Evolutionary conservation across 2,113 vertebrate species (phyloP), one percentile per base, ranked within the genome.

Genomic region (Verasper variegatus): DNA sequence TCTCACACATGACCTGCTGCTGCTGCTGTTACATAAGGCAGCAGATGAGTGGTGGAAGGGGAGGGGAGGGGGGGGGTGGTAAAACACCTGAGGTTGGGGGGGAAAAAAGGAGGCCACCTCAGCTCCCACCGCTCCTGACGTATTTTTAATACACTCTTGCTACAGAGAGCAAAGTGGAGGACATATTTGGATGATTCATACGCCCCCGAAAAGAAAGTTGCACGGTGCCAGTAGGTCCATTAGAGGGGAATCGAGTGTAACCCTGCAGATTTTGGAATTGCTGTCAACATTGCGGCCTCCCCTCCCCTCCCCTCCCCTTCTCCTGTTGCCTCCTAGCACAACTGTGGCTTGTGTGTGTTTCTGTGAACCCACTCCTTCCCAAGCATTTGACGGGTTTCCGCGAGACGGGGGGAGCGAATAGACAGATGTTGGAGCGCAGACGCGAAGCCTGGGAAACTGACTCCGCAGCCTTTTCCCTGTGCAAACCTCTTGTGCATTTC

Each of bases 11-110:
- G 88, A 88, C 83, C 87, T 63, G 71, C 58, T 70, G 77, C 67
- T 49, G 82, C 58, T 68, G 75, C 67, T 49, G 82, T 92, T 90
- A 86, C 89, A 78, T 86, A 94, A 94, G 78, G 71, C 54, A 45
- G 77, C 64, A 68, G 85, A 82, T 85, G 71, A 49, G 51, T 20
- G 55, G 20, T 54, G 40, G 37, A 2, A 31, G 45, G 42, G 66
- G 51, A 1, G 20, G 59, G 37, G 37, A 1, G 54, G 35, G 69
- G 51, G 49, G 7, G 40, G 40, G 15, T 4, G 47, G 18, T 18
- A 71, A 55, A 45, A 40, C 45, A 57, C 70, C 52, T 2, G 42
- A 65, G 58, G 42, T 31, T 55, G 7, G 11, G 60, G 49, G 35
- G 26, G 1, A 1, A 4, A 1, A 4, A 60, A 64, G 1, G 26